These are phyloP conservation scores for Clarias fuscus DNA, from an alignment of 2,797 vertebrate species.

Conservation along the genomic window DNA sequence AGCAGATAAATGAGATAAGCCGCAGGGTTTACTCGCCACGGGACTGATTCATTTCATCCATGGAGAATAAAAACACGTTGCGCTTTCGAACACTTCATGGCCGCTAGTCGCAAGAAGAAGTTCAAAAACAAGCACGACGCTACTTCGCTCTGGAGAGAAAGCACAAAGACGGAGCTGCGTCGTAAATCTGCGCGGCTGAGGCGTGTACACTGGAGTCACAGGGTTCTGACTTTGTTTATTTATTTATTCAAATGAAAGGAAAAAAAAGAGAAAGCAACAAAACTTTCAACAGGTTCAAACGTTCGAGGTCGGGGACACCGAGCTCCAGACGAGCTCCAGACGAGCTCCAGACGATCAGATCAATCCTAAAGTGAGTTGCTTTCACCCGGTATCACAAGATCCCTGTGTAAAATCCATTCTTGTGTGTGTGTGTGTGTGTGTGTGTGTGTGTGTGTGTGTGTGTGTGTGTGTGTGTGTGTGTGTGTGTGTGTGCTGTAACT, in stretches of 20 bases:
- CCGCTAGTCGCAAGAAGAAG: neutral
- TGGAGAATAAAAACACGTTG: neutral
- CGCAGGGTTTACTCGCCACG: neutral
- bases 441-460: too few relatives aligned
- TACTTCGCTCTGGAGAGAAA: conserved; percentile 11
- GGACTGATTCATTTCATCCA: neutral
- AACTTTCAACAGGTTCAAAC: neutral
- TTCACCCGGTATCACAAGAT: too few relatives aligned
- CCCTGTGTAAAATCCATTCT: neutral
- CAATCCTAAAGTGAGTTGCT: conserved; percentile 63
- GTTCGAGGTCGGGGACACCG: neutral
- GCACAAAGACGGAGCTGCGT: neutral
- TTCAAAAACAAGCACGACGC: neutral
- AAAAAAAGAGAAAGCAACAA: neutral
- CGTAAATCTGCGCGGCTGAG: neutral
- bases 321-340: conserved; percentile 12
- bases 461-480: too few relatives aligned
- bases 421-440: too few relatives aligned
- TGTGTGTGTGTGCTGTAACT: conserved; percentile 75
- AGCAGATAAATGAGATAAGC: conserved; percentile 29
- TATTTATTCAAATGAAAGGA: neutral
- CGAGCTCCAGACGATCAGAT: conserved; percentile 51
- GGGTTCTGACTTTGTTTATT: neutral
- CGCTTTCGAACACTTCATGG: neutral
- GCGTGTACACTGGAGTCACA: neutral